Evolutionary conservation across 2,888 invertebrate genomes (phyloP), one percentile per base, ranked within the genome.

Genomic region (Drosophila colorata): DNA sequence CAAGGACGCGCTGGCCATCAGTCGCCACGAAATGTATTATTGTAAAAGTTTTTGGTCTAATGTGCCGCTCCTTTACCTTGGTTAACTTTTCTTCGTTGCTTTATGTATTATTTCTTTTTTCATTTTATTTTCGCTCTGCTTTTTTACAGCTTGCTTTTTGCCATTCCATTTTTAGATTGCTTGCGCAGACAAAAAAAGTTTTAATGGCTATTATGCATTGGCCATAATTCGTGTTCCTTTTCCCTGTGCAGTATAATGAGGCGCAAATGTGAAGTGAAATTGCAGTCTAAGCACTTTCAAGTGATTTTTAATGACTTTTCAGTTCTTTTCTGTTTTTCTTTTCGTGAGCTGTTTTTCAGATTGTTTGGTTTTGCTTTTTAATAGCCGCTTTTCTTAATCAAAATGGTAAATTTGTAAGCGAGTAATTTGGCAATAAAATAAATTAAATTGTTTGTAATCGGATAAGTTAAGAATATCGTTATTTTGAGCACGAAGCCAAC

Each of bases 121-220:
- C 14, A 25, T 38, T 46, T 46, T 60, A 38, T 53, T 41, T 14
- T 28, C 38, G 20, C 23, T 20, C 20, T 16, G 28, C 23, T 28
- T 46, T 59, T 60, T 65, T 53, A 28, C 38, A 51, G 51, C 60
- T 58, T 52, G 59, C 48, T 59, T 57, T 31, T 31, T 31, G 25
- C 57, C 40, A 31, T 52, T 46, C 68, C 81, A 70, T 74, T 61
- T 66, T 48, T 55, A 67, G 69, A 76, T 65, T 59, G 58, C 56
- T 52, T 40, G 63, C 48, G 40, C 61, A 70, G 64, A 75, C 51
- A 71, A 66, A 65, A 64, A 65, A 53, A 52, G 31, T 83, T 80
- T 85, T 87, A 87, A 84, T 87, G 83, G 86, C 82, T 70, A 85
- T 78, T 84, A 85, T 84, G 71, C 85, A 81, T 83, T 84, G 87